Evolutionary conservation across 2,113 vertebrate species (phyloP).

Genomic region (Vidua macroura): DNA sequence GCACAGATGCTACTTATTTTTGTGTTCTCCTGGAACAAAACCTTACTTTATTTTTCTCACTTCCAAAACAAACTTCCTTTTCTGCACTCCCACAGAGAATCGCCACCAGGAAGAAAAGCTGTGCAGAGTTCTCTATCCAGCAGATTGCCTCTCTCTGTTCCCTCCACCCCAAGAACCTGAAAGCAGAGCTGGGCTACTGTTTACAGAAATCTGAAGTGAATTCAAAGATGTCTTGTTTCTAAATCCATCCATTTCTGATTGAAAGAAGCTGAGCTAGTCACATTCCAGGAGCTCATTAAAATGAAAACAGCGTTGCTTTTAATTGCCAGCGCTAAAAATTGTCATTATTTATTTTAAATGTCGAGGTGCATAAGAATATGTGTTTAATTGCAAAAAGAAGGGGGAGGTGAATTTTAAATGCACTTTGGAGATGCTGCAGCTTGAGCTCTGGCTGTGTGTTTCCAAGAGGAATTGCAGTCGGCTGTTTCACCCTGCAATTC

Average conservation of each 20-base stretch:
- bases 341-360: constrained; percentile 60
- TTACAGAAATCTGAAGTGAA: not conserved
- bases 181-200: constrained; percentile 43
- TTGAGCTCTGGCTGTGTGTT: not conserved
- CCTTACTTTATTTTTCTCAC: constrained; percentile 52
- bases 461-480: not conserved
- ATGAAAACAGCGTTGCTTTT: constrained; percentile 20
- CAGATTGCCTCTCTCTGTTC: constrained; percentile 23
- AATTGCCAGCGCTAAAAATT: constrained; percentile 51
- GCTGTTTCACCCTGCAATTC: not conserved
- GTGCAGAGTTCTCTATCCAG: constrained; percentile 29
- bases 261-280: constrained; percentile 49
- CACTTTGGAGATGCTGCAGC: not conserved
- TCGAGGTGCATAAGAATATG: constrained; percentile 39
- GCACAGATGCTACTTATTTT: constrained; percentile 44
- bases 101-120: constrained; percentile 42
- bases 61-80: constrained; percentile 69
- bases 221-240: constrained; percentile 25
- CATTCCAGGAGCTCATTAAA: constrained; percentile 38
- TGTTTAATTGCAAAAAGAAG: constrained; percentile 52
- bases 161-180: constrained; percentile 3
- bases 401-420: constrained; percentile 41
- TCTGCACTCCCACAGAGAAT: constrained; percentile 28
- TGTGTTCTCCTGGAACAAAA: constrained; percentile 49
- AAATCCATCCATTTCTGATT: constrained; percentile 42